Base-by-base conservation (phyloP, 2,113 vertebrate genomes). In the Eleginops maclovinus region DNA sequence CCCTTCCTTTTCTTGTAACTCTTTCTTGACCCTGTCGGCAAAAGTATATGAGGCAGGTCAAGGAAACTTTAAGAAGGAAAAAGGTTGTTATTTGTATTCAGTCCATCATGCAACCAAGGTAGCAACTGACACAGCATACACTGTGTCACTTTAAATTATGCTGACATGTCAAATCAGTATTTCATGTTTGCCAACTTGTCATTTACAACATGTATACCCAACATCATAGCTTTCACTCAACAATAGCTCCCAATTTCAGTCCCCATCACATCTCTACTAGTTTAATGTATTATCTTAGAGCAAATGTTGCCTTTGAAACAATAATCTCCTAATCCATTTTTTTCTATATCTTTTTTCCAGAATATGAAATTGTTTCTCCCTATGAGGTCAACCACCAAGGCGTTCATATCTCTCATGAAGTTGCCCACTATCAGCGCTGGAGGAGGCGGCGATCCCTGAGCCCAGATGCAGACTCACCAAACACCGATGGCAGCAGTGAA, bases 281-380 rank as follows among this genome's bases (percentile, higher is more conserved):
- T 66, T 28, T 19, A 41, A 41, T 15, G 24, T 15, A 47, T 46
- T 24, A 43, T 24, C 47, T 70, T 21, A 46, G 54, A 70, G 21
- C 16, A 24, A 2, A 51, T 61, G n/a, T 46, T 41, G 1, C 26
- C 12, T 31, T 51, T 44, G 31, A 21, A 43, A 50, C 36, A 41
- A 13, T 62, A 61, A 59, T 12, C 10, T 11, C 0, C 16, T 6
- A 16, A 1, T 72, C 58, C n/a, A 1, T 7, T 11, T 76, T 9
- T n/a, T 54, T 12, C 44, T 67, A 19, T 28, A n/a, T 62, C 13
- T 81, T 8, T 70, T 40, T 77, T 86, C 68, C 87, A 97, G 96
- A 97, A 77, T 97, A 95, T 81, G 95, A 95, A 77, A 93, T 97
- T 75, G 95, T 97, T 21, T 89, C 94, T 56, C 96, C 95, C 9